A percentile compares a stretch with the other conserved stretches of the same genome.
Evolutionary conservation across 2,888 invertebrate genomes (phyloP).

Genomic region (Shargacucullia verbasci): DNA sequence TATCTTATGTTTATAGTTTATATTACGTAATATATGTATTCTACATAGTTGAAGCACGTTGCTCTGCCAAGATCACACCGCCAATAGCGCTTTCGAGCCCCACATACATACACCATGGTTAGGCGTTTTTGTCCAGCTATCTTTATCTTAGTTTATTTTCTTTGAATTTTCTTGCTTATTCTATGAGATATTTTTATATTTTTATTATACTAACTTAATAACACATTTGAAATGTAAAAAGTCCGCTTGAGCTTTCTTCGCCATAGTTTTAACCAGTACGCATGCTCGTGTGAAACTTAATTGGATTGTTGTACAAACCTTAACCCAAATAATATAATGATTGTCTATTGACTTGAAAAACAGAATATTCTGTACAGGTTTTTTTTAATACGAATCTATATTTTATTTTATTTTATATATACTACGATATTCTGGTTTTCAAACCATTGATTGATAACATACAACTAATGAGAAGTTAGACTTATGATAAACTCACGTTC

Average conservation of each 20-base stretch:
- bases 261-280: conserved; percentile 39
- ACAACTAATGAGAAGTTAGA: conserved; percentile 45
- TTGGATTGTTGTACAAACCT: conserved; percentile 20
- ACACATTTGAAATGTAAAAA: conserved; percentile 40
- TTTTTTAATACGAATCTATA: not conserved
- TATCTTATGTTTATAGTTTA: conserved; percentile 54
- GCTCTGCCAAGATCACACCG: conserved; percentile 49
- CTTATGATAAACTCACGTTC: conserved; percentile 2
- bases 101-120: conserved; percentile 49
- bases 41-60: conserved; percentile 53
- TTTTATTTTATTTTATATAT: not conserved
- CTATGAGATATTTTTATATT: conserved; percentile 36
- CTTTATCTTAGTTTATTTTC: conserved; percentile 53
- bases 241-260: conserved; percentile 67
- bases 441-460: conserved; percentile 27
- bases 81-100: conserved; percentile 50
- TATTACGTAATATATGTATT: conserved; percentile 60
- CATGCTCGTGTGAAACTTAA: conserved; percentile 50
- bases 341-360: conserved; percentile 41
- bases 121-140: conserved; percentile 49
- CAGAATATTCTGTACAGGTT: conserved; percentile 24
- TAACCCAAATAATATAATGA: conserved; percentile 20
- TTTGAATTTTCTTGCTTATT: conserved; percentile 43
- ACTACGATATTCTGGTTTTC: conserved; percentile 40
- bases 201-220: conserved; percentile 28